Evolutionary conservation across 2,888 invertebrate genomes (phyloP).

Genomic region (Anagyrus pseudococci): DNA sequence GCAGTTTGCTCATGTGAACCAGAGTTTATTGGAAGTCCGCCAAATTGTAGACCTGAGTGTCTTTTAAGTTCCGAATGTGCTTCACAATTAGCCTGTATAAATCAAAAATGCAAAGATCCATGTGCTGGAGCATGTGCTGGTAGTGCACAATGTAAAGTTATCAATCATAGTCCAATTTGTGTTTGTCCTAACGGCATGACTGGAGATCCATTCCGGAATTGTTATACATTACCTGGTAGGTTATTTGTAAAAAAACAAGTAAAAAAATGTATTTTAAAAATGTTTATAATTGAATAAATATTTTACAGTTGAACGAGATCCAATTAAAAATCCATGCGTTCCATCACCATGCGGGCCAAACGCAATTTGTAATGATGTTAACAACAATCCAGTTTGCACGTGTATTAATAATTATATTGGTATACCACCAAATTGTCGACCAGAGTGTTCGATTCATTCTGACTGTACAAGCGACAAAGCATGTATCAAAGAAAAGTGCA

Average conservation of each 20-base stretch:
- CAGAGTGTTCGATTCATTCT: constrained; percentile 80
- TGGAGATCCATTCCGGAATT: constrained; percentile 60
- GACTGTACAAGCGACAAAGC: constrained; percentile 78
- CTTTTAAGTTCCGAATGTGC: constrained; percentile 61
- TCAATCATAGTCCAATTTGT: constrained; percentile 65
- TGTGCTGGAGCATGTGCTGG: constrained; percentile 65
- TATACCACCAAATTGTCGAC: constrained; percentile 71
- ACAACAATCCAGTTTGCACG: constrained; percentile 55
- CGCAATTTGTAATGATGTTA: constrained; percentile 79
- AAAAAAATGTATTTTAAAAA: background rate
- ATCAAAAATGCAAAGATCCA: constrained; percentile 65
- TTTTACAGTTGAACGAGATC: constrained; percentile 50
- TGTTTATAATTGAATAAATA: constrained; percentile 48
- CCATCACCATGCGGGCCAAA: constrained; percentile 74
- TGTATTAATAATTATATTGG: constrained; percentile 58
- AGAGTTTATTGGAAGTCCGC: constrained; percentile 61
- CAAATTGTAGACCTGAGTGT: constrained; percentile 63
- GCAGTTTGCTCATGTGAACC: constrained; percentile 63
- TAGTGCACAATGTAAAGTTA: constrained; percentile 64
- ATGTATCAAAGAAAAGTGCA: constrained; percentile 77
- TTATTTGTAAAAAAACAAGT: background rate
- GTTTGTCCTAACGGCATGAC: constrained; percentile 56
- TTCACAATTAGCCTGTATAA: constrained; percentile 63
- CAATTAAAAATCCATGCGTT: constrained; percentile 46
- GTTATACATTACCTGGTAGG: constrained; percentile 52